A percentile compares a stretch with the other conserved stretches of the same genome.
Conservation (phyloP, 2,797 vertebrate species). For the Scarus forsteni region DNA sequence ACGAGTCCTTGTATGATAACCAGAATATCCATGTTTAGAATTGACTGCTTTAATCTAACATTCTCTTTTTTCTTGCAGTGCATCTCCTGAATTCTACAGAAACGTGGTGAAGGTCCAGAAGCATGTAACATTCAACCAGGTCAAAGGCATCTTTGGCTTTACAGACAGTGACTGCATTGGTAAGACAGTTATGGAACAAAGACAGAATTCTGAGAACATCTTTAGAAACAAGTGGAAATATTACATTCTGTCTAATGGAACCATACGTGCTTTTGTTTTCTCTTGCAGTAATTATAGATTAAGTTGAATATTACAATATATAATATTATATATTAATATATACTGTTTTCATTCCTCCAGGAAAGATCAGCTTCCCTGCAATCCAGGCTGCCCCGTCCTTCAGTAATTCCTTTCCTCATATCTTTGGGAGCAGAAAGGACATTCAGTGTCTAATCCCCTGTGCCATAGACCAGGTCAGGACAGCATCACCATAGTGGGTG, state of each 20-base stretch:
- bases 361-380: slow-evolving; percentile 98
- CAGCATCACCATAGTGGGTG: neutral
- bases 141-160: slow-evolving; percentile 99
- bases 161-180: slow-evolving; percentile 98
- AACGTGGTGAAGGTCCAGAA: slow-evolving; percentile 97
- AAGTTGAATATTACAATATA: no score
- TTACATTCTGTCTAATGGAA: neutral
- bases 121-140: slow-evolving; percentile 98
- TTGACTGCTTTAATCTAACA: neutral
- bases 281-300: neutral
- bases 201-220: neutral
- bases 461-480: slow-evolving; percentile 95
- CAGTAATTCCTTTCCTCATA: slow-evolving; percentile 95
- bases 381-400: slow-evolving; percentile 98
- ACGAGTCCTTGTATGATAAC: no score
- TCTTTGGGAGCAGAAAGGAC: slow-evolving; percentile 90
- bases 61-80: slow-evolving; percentile 72
- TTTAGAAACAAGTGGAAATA: slow-evolving; percentile 2
- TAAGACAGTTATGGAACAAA: slow-evolving; percentile 69
- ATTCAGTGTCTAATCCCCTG: slow-evolving; percentile 97
- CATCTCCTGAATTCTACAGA: slow-evolving; percentile 91
- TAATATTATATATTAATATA: no score
- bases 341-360: slow-evolving; percentile 72
- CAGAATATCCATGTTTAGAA: no score
- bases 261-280: neutral